Evolutionary conservation across 2,113 vertebrate genomes (phyloP).

Genomic region (Cranoglanis bouderius): DNA sequence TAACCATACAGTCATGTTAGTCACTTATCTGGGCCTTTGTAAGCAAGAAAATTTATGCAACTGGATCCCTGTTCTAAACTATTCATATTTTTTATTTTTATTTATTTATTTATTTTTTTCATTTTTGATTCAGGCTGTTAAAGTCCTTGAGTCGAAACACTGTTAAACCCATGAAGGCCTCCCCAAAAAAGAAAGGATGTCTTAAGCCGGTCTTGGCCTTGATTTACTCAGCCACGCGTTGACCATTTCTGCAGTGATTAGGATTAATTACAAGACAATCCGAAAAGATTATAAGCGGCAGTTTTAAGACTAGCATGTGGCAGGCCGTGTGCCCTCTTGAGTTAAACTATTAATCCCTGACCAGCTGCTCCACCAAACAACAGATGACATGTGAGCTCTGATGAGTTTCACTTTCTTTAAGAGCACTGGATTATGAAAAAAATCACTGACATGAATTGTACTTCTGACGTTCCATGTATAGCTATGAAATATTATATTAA

Average conservation of each 20-base stretch:
- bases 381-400: slow-evolving; percentile 13
- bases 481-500: background rate
- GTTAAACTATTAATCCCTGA: slow-evolving; percentile 46
- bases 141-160: background rate
- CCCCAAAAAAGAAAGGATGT: slow-evolving; percentile 21
- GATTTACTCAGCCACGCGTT: slow-evolving; percentile 46
- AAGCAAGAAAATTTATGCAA: background rate
- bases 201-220: slow-evolving; percentile 51
- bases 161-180: slow-evolving; percentile 37
- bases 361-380: slow-evolving; percentile 45
- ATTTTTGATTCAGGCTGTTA: background rate
- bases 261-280: slow-evolving; percentile 53
- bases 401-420: slow-evolving; percentile 46
- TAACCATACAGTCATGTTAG: background rate
- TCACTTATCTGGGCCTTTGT: background rate
- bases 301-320: slow-evolving; percentile 37
- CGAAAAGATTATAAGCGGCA: slow-evolving; percentile 33
- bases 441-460: background rate
- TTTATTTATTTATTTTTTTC: no score
- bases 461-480: no score
- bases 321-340: slow-evolving; percentile 31
- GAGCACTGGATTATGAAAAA: background rate
- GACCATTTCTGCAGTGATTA: slow-evolving; percentile 55
- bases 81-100: background rate
- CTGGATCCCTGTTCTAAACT: background rate